These are phyloP conservation scores for Pilophorus perplexus DNA, from an alignment of 2,888 invertebrate genomes.

Conservation along the genomic window DNA sequence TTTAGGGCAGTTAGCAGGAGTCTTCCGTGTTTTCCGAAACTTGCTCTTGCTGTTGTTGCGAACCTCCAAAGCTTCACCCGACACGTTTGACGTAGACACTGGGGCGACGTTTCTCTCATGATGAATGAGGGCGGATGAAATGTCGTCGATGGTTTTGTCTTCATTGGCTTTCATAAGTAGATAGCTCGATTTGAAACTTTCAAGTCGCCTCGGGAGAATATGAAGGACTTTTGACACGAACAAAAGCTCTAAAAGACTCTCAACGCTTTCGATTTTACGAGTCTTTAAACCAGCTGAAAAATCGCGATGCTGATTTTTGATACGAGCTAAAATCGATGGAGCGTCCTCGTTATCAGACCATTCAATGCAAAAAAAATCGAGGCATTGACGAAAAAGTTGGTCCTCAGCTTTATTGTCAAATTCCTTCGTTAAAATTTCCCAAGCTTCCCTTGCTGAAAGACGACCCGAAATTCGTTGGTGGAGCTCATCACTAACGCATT, in stretches of 20 bases:
- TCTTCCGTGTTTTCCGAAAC: conserved; percentile 9
- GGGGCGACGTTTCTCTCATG: conserved; percentile 38
- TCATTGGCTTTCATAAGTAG: conserved; percentile 40
- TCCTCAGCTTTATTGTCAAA: conserved; percentile 27
- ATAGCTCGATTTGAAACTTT: conserved; percentile 41
- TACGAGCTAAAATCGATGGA: conserved; percentile 19
- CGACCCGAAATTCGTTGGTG: conserved; percentile 26
- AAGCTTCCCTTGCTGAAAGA: conserved; percentile 27
- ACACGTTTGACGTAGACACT: background rate
- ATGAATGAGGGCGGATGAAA: conserved; percentile 23
- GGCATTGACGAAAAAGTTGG: conserved; percentile 31
- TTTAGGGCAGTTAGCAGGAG: background rate
- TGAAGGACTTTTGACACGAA: conserved; percentile 41
- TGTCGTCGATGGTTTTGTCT: conserved; percentile 32
- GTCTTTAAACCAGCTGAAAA: conserved; percentile 32
- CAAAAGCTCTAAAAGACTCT: conserved; percentile 13
- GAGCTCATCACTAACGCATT: conserved; percentile 39
- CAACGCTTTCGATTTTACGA: conserved; percentile 5
- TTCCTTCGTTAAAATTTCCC: conserved; percentile 4
- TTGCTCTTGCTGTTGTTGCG: background rate
- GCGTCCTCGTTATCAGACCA: too few species aligned
- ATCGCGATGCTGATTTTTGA: conserved; percentile 34
- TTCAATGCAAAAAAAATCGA: conserved; percentile 34
- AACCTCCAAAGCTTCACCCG: conserved; percentile 11
- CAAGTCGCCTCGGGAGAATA: conserved; percentile 33